A percentile compares a stretch with the other conserved stretches of the same genome.
Evolutionary conservation across 64 coral and sea anemone genomes (phyloP).

Genomic region (Montipora sp.): DNA sequence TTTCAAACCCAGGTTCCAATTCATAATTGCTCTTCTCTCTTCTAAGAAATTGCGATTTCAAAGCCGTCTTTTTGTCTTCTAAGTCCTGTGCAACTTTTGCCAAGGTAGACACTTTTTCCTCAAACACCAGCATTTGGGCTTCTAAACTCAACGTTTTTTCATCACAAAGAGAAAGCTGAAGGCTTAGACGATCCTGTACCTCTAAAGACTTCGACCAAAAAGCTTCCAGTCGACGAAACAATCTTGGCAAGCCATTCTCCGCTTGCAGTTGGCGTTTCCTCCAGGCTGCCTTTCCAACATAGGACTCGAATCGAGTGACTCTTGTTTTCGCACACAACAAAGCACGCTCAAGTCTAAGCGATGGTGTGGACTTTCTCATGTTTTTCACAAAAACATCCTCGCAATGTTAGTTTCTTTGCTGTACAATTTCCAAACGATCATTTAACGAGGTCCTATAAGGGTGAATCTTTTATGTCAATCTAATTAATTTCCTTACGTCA

Average conservation of each 20-base stretch:
- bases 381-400: neutral
- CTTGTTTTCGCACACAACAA: conserved; percentile 13
- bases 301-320: conserved; percentile 2
- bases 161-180: conserved; percentile 1
- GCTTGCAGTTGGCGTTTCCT: neutral
- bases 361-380: neutral
- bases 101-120: neutral
- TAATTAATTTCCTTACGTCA: neutral
- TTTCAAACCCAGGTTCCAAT: neutral
- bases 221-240: neutral
- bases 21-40: conserved; percentile 23
- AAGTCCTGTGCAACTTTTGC: neutral
- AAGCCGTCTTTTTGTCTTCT: neutral
- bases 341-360: conserved; percentile 1
- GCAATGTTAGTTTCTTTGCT: neutral
- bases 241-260: neutral
- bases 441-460: neutral
- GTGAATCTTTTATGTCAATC: neutral
- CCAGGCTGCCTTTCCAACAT: neutral
- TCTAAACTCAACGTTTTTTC: neutral
- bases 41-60: conserved; percentile 29
- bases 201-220: conserved; percentile 1
- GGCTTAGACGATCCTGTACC: neutral
- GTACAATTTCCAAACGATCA: neutral
- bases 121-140: neutral